Percentiles rank a stretch among this genome's conserved stretches.
phyloP scores from a whole-genome alignment of 2,113 vertebrate genomes.

The Phrynosoma blainvillii region DNA sequence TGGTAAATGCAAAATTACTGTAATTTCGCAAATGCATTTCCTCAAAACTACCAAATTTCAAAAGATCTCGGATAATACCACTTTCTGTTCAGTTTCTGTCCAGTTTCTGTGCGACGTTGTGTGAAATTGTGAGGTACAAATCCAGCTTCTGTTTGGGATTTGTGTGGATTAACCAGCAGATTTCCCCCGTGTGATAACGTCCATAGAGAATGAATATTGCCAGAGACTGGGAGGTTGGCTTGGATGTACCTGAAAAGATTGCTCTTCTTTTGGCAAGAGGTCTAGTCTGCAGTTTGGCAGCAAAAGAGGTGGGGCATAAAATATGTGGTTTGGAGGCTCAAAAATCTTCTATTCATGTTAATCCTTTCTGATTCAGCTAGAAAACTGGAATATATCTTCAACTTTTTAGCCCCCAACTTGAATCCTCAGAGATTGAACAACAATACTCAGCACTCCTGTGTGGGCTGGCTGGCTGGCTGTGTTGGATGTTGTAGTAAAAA shows the following conservation, averaged over 20 bases:
- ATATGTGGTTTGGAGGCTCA: background rate
- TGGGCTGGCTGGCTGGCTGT: background rate
- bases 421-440: background rate
- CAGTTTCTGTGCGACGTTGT: too few species aligned
- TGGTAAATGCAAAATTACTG: too few species aligned
- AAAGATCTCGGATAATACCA: too few species aligned
- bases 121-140: too few species aligned
- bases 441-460: background rate
- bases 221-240: background rate
- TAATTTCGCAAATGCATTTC: too few species aligned
- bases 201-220: background rate
- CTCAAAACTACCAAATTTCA: too few species aligned
- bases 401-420: background rate
- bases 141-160: too few species aligned
- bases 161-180: too few species aligned
- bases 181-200: too few species aligned
- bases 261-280: background rate
- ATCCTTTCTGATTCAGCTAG: background rate
- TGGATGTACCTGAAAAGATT: background rate
- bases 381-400: background rate
- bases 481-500: background rate
- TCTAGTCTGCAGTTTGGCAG: background rate
- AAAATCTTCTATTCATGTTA: background rate
- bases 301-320: background rate
- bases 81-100: too few species aligned